A percentile compares a stretch with the other conserved stretches of the same genome.
Conservation (phyloP, 1,140 invertebrate species). For the Hylyphantes graminicola region DNA sequence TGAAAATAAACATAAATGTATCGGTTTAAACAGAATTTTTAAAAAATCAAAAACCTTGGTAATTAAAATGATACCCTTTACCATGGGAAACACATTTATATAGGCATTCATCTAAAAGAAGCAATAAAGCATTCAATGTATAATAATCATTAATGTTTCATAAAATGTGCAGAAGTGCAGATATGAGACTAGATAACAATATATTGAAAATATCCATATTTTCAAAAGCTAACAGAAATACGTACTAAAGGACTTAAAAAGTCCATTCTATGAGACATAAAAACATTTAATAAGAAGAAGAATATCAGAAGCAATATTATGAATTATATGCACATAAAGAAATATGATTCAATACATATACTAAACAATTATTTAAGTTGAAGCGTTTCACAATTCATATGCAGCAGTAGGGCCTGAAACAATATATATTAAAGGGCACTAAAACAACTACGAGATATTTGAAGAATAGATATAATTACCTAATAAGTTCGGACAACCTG, state of each 20-base stretch:
- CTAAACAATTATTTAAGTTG: background rate
- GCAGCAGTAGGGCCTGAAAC: background rate
- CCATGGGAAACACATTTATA: background rate
- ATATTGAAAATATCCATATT: background rate
- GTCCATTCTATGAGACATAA: conserved; percentile 9
- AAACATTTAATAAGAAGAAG: conserved; percentile 17
- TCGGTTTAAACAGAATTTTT: too few species aligned
- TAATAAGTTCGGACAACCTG: background rate
- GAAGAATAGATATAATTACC: background rate
- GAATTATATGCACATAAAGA: conserved; percentile 24
- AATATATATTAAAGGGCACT: background rate
- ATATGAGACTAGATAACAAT: conserved; percentile 27
- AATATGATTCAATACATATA: conserved; percentile 9
- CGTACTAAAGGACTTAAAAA: conserved; percentile 14
- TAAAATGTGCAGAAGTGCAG: conserved; percentile 23
- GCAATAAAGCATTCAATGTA: conserved; percentile 25
- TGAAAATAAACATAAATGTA: too few species aligned
- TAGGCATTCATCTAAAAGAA: conserved; percentile 26
- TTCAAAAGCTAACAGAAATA: conserved; percentile 10
- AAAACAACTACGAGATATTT: background rate
- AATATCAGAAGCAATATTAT: conserved; percentile 16
- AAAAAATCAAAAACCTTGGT: too few species aligned
- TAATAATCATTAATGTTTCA: conserved; percentile 2
- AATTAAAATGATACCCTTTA: too few species aligned
- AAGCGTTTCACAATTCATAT: background rate